Evolutionary conservation across 2,113 vertebrate species (phyloP).

Genomic region (Halcyon malimbica): DNA sequence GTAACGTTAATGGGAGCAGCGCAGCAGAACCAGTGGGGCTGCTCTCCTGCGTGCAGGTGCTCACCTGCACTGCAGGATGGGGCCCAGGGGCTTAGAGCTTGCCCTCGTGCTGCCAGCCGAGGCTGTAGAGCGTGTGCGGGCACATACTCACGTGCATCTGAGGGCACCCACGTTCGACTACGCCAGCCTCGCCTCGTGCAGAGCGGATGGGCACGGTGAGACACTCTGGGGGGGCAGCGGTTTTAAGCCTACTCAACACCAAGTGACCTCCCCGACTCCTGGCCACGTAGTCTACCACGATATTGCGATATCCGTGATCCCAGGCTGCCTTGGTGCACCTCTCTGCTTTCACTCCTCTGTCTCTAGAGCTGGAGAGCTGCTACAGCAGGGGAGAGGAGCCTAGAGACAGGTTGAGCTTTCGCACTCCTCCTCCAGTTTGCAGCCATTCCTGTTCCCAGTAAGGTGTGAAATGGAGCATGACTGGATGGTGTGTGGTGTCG

Average conservation of each 20-base stretch:
- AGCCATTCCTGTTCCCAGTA: background rate
- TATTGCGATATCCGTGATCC: accelerated
- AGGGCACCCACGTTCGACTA: background rate
- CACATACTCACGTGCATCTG: background rate
- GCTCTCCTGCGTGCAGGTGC: accelerated
- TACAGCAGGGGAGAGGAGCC: background rate
- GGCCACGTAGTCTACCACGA: background rate
- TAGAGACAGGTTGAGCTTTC: background rate
- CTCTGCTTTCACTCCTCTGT: background rate
- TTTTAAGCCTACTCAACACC: background rate
- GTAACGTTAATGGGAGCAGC: accelerated
- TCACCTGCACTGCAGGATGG: background rate
- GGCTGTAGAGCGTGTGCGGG: background rate
- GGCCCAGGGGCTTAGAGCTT: background rate
- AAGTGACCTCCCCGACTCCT: accelerated
- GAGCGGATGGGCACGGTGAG: background rate
- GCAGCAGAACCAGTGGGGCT: accelerated
- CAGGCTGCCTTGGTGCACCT: background rate
- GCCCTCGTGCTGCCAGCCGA: background rate
- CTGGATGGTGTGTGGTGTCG: too few relatives aligned
- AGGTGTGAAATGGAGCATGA: background rate
- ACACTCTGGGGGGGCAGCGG: accelerated
- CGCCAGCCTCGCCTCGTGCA: accelerated
- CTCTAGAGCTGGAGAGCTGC: background rate
- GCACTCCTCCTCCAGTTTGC: background rate